Evolutionary conservation across 2,113 vertebrate genomes (phyloP), one percentile per base, ranked within the genome.

Genomic region (Dromiciops gliroides): DNA sequence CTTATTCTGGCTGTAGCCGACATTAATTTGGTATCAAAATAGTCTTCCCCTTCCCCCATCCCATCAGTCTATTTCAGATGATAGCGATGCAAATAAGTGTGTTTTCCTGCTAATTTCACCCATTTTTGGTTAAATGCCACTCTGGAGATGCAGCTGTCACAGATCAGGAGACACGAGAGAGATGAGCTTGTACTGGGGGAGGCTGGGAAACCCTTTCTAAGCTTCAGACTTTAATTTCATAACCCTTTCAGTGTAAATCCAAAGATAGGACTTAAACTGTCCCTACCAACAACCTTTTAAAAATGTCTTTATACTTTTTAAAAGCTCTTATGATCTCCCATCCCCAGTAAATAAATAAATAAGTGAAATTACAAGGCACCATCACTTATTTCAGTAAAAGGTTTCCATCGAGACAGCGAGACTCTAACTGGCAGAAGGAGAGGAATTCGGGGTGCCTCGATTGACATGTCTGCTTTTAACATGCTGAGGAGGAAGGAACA

Each of bases 61-160:
- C 47, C 23, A 0, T 95, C 89, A 88, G 92, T 44, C 90, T 96
- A 94, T 94, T 96, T 95, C 94, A 75, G 90, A 92, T 93, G 93
- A 96, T 44, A 95, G 37, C 92, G 7, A 97, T 95, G 91, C 92
- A 97, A 96, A 95, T 95, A 95, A 96, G 51, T 90, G 51, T 96
- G 31, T 94, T 97, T 97, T 96, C 88, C 89, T 95, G 90, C 92
- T 95, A 97, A 96, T 91, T 97, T 97, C 92, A 93, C 56, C 56
- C 94, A 75, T 94, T 95, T 96, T 97, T 89, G 92, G 83, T 96
- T 95, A 96, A 94, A 95, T 94, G 92, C 95, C 92, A 95, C 90
- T 92, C 50, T 96, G 53, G 95, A 95, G 94, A 92, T 90, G 92
- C 96, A 95, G 93, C 96, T 97, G 94, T 93, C 60, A 89, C 92